Percentiles rank a stretch among this genome's conserved stretches.
phyloP scores from a whole-genome alignment of 2,888 invertebrate species.

The Craniophora ligustri region DNA sequence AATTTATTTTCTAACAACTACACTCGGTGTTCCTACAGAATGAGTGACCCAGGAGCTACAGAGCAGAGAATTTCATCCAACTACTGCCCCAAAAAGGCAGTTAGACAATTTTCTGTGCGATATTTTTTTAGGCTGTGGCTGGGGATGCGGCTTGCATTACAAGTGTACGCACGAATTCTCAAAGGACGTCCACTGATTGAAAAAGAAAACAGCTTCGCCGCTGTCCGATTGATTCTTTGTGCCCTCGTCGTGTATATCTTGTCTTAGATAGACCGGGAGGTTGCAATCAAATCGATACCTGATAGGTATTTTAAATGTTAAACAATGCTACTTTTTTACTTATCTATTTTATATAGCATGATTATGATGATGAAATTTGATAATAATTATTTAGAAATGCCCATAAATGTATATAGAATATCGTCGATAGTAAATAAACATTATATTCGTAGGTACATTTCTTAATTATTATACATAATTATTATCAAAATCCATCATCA shows the following conservation, averaged over 20 bases:
- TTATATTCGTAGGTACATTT: no score
- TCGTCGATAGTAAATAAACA: no score
- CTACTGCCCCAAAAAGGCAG: conserved; percentile 23
- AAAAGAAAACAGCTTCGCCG: conserved; percentile 85
- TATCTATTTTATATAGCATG: no score
- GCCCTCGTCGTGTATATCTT: conserved; percentile 74
- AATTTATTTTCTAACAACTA: conserved; percentile 83
- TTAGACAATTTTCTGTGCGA: conserved; percentile 1
- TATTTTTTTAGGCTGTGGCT: conserved; percentile 60
- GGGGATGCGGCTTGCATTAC: conserved; percentile 59
- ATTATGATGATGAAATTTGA: no score
- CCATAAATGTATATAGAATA: no score
- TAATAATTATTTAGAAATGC: no score
- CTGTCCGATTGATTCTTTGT: conserved; percentile 84
- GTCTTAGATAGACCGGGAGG: conserved; percentile 64
- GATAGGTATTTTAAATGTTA: conserved; percentile 14
- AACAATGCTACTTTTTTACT: no score
- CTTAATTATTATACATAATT: no score
- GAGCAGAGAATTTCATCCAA: conserved; percentile 34
- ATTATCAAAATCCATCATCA: no score
- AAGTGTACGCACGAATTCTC: conserved; percentile 69
- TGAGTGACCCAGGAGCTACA: conserved; percentile 53
- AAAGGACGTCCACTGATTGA: conserved; percentile 82
- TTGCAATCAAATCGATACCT: conserved; percentile 13
- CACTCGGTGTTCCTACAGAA: conserved; percentile 58